phyloP scores from a whole-genome alignment of 2,888 invertebrate species.

The Oxystoma pomonae region DNA sequence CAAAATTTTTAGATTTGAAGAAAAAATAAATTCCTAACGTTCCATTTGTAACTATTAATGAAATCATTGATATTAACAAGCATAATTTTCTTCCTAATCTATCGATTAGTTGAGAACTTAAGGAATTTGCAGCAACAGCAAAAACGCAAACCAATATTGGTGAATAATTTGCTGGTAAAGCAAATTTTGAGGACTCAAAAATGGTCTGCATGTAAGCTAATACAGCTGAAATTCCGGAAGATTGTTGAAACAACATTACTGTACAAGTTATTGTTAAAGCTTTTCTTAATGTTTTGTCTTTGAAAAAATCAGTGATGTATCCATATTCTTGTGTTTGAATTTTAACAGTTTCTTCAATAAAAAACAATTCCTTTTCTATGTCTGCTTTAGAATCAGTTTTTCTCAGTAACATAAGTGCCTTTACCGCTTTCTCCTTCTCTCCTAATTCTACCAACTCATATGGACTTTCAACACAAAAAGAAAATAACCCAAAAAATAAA shows the following conservation, averaged over 20 bases:
- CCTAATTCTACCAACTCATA: conserved; percentile 23
- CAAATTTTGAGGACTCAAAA: conserved; percentile 50
- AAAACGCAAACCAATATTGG: conserved; percentile 74
- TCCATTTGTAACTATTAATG: conserved; percentile 60
- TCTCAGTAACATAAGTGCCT: conserved; percentile 59
- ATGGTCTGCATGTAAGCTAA: conserved; percentile 72
- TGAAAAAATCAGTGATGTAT: conserved; percentile 14
- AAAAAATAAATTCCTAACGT: conserved; percentile 31
- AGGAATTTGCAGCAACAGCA: conserved; percentile 64
- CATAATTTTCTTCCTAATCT: conserved; percentile 68
- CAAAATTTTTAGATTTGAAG: conserved; percentile 34
- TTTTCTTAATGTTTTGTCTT: conserved; percentile 27
- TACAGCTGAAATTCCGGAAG: conserved; percentile 68
- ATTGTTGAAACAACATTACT: conserved; percentile 39
- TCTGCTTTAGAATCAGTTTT: conserved; percentile 9
- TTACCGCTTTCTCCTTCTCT: conserved; percentile 56
- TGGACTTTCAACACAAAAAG: conserved; percentile 28
- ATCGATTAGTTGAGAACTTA: conserved; percentile 72
- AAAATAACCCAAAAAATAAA: conserved; percentile 21
- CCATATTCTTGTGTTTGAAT: conserved; percentile 4
- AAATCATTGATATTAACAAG: conserved; percentile 57
- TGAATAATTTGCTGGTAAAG: conserved; percentile 55
- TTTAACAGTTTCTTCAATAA: conserved; percentile 23
- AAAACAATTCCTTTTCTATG: conserved; percentile 27
- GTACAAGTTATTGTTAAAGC: conserved; percentile 43